These are phyloP conservation scores for Ciconia boyciana DNA, from an alignment of 2,113 vertebrate genomes.

Conservation along the genomic window DNA sequence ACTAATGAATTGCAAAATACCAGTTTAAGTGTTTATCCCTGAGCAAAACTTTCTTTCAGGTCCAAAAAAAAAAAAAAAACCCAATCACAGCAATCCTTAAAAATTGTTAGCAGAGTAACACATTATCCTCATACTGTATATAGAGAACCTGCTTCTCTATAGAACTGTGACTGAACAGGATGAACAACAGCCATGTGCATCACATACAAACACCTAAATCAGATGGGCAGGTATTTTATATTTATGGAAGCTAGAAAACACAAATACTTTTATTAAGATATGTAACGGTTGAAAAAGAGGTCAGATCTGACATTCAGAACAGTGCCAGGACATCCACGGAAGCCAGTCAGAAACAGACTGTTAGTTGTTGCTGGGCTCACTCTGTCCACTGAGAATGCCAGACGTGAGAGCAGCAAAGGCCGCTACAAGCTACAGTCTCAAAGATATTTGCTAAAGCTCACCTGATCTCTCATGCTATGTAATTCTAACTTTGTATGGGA, in stretches of 20 bases:
- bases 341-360: not conserved
- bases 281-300: not conserved
- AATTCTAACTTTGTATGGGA: not conserved
- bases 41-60: not conserved
- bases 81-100: not conserved
- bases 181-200: rapidly evolving
- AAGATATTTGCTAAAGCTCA: not conserved
- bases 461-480: not conserved
- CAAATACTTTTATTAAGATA: not conserved
- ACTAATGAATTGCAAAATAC: not conserved
- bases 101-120: not conserved
- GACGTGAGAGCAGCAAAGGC: not conserved
- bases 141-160: not conserved
- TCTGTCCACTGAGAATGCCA: not conserved
- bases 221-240: not conserved
- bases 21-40: not conserved
- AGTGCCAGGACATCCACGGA: not conserved
- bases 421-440: not conserved
- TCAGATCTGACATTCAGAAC: not conserved
- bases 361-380: not conserved
- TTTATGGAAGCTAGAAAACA: not conserved
- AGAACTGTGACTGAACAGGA: not conserved
- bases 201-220: not conserved
- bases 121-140: rapidly evolving
- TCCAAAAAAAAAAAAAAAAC: not conserved